Conservation (phyloP, 35 echinoderm and acorn worm genomes). For the Patiria miniata region DNA sequence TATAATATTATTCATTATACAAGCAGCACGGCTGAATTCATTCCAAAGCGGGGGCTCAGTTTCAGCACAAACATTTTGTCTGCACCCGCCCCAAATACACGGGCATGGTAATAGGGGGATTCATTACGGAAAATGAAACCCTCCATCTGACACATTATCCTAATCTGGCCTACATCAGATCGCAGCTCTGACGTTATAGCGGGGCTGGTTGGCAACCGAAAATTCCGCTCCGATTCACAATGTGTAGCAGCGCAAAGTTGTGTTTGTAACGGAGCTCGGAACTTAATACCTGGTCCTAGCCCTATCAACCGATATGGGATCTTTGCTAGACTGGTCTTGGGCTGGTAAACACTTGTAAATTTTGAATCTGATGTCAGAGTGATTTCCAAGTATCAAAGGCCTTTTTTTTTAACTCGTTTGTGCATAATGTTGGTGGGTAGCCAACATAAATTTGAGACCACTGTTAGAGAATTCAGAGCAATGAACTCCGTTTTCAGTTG, state of each 20-base stretch:
- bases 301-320: too few species aligned
- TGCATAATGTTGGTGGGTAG: background rate
- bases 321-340: too few species aligned
- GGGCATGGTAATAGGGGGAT: conserved; percentile 3
- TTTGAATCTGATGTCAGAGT: background rate
- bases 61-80: conserved; percentile 19
- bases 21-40: too few species aligned
- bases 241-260: conserved; percentile 13
- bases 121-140: background rate
- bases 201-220: background rate
- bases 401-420: background rate
- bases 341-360: background rate
- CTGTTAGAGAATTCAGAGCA: too few species aligned
- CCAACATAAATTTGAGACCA: too few species aligned
- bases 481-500: too few species aligned
- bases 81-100: background rate
- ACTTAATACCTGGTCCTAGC: background rate
- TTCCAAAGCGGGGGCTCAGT: background rate
- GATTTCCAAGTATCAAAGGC: background rate
- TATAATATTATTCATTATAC: too few species aligned
- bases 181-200: background rate
- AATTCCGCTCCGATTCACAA: background rate
- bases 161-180: background rate
- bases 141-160: background rate
- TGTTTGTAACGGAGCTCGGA: conserved; percentile 10